Evolutionary conservation across 2,888 invertebrate species (phyloP).

Genomic region (Agriopis marginaria): DNA sequence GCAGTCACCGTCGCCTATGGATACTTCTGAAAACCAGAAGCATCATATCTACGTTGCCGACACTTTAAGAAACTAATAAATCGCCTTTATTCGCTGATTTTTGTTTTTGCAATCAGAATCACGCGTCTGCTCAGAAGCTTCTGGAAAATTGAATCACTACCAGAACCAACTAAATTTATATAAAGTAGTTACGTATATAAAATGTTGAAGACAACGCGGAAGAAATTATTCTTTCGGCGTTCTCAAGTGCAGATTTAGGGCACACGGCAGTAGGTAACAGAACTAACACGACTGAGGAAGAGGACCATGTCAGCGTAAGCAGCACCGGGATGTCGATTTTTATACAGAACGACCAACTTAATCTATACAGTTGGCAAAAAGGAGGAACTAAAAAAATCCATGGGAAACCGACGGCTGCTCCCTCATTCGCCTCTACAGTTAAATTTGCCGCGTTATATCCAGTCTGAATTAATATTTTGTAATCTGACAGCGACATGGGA

Average conservation of each 20-base stretch:
- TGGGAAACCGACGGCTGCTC: not conserved
- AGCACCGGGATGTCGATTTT: not conserved
- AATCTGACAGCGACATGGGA: constrained; percentile 25
- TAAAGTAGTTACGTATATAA: not conserved
- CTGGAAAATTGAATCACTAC: constrained; percentile 5
- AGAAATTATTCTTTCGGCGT: constrained; percentile 11
- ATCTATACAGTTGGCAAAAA: not conserved
- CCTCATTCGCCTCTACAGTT: not conserved
- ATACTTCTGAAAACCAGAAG: no score
- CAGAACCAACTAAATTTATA: not conserved
- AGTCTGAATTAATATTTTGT: constrained; percentile 8
- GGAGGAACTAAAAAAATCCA: not conserved
- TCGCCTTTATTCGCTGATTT: no score
- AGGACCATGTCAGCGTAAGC: constrained; percentile 7
- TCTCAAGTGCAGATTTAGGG: constrained; percentile 18
- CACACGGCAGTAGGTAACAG: not conserved
- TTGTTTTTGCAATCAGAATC: not conserved
- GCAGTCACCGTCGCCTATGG: no score
- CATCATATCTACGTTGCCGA: no score
- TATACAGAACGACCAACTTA: not conserved
- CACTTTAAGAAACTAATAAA: no score
- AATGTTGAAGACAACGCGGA: constrained; percentile 29
- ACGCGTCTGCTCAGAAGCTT: not conserved
- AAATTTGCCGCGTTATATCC: not conserved
- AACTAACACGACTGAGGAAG: not conserved